phyloP scores from a whole-genome alignment of 2,113 vertebrate genomes.

The Phalacrocorax carbo region DNA sequence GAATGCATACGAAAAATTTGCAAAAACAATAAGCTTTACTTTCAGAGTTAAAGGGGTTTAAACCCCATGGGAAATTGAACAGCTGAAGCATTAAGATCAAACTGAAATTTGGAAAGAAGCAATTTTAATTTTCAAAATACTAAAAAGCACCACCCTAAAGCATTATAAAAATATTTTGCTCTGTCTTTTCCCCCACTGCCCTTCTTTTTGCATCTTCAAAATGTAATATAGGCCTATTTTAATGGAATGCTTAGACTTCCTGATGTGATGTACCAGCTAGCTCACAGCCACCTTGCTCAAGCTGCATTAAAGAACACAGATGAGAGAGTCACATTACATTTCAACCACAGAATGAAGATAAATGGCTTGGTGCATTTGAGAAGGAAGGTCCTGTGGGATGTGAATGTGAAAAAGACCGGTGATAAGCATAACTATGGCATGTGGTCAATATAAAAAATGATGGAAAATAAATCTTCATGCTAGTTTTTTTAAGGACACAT shows the following conservation, averaged over 20 bases:
- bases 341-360: slow-evolving; percentile 74
- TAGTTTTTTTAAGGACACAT: neutral
- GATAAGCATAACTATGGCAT: neutral
- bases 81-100: neutral
- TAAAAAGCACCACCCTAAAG: neutral
- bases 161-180: neutral
- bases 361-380: slow-evolving; percentile 54
- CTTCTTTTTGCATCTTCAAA: neutral
- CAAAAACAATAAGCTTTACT: neutral
- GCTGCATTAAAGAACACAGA: slow-evolving; percentile 45
- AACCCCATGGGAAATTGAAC: neutral
- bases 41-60: neutral
- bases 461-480: slow-evolving; percentile 39
- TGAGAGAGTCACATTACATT: slow-evolving; percentile 56
- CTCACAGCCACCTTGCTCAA: slow-evolving; percentile 40
- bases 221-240: neutral
- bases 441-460: slow-evolving; percentile 15
- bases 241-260: slow-evolving; percentile 35
- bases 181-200: neutral
- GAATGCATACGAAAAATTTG: neutral
- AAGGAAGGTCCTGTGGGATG: slow-evolving; percentile 29
- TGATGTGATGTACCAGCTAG: slow-evolving; percentile 45
- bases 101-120: neutral
- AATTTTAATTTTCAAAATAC: neutral
- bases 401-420: slow-evolving; percentile 38